Conservation (phyloP, 2,113 vertebrate species). For the Silurus glanis region DNA sequence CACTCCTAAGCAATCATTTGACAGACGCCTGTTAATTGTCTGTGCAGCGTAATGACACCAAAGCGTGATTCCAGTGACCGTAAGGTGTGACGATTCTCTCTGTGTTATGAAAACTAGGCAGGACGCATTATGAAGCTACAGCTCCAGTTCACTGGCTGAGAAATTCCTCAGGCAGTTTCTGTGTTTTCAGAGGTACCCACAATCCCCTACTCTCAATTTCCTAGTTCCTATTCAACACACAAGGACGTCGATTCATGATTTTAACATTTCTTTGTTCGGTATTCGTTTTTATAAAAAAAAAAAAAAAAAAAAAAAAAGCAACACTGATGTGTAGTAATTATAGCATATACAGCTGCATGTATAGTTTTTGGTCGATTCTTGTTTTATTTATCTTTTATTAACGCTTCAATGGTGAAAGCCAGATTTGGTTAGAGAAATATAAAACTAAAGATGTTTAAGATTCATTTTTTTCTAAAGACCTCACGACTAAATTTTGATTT, state of each 20-base stretch:
- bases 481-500: no score
- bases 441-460: no score
- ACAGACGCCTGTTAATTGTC: slow-evolving; percentile 3
- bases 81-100: not conserved
- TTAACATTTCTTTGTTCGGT: not conserved
- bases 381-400: no score
- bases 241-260: not conserved
- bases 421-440: no score
- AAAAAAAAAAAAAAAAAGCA: not conserved
- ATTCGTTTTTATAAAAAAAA: not conserved
- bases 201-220: not conserved
- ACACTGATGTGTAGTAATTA: not conserved
- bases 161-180: not conserved
- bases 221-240: not conserved
- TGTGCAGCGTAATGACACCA: not conserved
- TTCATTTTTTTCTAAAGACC: no score
- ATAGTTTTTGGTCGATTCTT: no score
- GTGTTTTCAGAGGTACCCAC: not conserved
- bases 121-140: no score
- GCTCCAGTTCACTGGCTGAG: not conserved
- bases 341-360: not conserved
- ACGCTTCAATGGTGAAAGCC: no score
- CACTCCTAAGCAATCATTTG: not conserved
- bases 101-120: not conserved
- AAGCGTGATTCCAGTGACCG: not conserved